Evolutionary conservation across 2,113 vertebrate genomes (phyloP).

Genomic region (Rynchops niger): DNA sequence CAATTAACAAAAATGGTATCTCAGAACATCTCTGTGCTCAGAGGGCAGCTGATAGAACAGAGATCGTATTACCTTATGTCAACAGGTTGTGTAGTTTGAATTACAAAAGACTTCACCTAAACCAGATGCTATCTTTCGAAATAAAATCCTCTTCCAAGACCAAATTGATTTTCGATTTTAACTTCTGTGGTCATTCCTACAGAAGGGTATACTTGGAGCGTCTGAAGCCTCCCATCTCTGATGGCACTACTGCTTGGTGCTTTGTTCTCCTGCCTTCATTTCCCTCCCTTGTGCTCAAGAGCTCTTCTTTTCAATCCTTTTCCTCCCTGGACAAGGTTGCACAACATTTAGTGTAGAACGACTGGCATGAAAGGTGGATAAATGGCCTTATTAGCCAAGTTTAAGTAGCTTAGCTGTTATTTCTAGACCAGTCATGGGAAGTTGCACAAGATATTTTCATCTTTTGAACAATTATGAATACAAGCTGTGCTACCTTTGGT

Average conservation of each 20-base stretch:
- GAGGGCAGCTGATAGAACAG: neutral
- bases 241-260: neutral
- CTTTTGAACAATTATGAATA: neutral
- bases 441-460: neutral
- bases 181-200: neutral
- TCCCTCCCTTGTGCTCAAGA: neutral
- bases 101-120: neutral
- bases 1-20: neutral
- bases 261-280: neutral
- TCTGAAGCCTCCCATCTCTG: neutral
- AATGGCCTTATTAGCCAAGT: neutral
- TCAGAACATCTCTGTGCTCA: neutral
- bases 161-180: neutral
- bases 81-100: neutral
- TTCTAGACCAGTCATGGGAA: neutral
- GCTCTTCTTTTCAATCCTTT: neutral
- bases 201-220: neutral
- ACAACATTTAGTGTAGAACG: neutral
- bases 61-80: neutral
- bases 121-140: neutral
- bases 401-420: conserved; percentile 1
- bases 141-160: neutral
- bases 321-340: neutral
- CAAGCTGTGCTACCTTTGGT: neutral
- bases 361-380: neutral